phyloP scores from a whole-genome alignment of 2,113 vertebrate genomes.

The Mus spicilegus region DNA sequence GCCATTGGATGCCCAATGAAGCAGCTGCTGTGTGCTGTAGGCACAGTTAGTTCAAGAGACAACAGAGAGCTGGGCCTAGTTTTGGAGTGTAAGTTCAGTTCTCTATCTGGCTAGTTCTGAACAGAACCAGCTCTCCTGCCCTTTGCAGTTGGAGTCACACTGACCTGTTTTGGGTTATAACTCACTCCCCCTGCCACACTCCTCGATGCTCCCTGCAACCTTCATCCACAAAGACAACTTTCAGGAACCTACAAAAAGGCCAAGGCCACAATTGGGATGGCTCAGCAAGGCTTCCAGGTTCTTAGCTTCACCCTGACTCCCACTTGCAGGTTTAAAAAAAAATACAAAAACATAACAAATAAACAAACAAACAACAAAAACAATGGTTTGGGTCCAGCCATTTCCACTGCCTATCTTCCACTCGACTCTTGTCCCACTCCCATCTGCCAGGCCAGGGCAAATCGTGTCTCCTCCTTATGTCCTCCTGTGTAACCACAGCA shows the following conservation, averaged over 20 bases:
- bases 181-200: fast-evolving
- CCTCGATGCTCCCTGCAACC: fast-evolving
- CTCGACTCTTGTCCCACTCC: too few relatives aligned
- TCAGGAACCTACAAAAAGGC: background rate
- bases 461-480: background rate
- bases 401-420: too few relatives aligned
- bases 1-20: background rate
- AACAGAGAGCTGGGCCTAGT: background rate
- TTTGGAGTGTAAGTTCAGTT: background rate
- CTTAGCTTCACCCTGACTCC: background rate
- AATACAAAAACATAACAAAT: background rate
- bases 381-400: background rate
- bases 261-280: background rate
- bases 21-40: background rate
- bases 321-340: background rate
- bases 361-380: background rate
- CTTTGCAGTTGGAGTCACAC: background rate
- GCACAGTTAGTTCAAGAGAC: background rate
- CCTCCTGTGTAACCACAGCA: background rate
- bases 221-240: background rate
- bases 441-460: background rate
- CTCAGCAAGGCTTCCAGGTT: background rate
- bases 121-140: background rate
- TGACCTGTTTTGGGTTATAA: background rate
- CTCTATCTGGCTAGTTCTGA: background rate